phyloP scores from a whole-genome alignment of 2,888 invertebrate genomes.

The Mythimna impura region DNA sequence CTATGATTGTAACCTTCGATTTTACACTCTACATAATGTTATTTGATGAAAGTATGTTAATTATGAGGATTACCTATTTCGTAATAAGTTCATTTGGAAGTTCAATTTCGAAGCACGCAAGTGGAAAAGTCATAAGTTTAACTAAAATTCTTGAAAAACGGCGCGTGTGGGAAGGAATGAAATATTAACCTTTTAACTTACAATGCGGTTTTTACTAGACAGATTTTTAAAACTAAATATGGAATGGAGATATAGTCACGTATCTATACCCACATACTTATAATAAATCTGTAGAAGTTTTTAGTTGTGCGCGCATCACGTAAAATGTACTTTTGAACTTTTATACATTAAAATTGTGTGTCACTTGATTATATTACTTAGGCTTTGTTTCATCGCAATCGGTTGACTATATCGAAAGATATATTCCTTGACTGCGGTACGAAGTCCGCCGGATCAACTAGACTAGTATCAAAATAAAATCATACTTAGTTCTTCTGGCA shows the following conservation, averaged over 20 bases:
- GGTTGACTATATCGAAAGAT: too few species aligned
- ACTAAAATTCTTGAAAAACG: slow-evolving; percentile 31
- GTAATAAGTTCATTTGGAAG: slow-evolving; percentile 37
- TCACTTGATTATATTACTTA: too few species aligned
- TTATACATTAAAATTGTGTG: too few species aligned
- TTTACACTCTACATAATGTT: slow-evolving; percentile 14
- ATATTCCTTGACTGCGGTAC: too few species aligned
- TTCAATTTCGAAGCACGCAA: slow-evolving; percentile 39
- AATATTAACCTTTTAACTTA: slow-evolving; percentile 13
- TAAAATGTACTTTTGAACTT: too few species aligned
- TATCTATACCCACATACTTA: background rate
- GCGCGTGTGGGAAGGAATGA: background rate
- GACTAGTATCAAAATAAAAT: too few species aligned
- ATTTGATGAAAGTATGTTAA: slow-evolving; percentile 19
- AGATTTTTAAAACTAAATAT: background rate
- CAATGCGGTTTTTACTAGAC: background rate
- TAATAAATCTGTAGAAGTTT: too few species aligned
- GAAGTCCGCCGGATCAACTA: too few species aligned
- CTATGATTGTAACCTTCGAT: slow-evolving; percentile 31
- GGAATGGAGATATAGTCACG: background rate
- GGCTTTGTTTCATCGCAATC: too few species aligned
- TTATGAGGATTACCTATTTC: slow-evolving; percentile 21
- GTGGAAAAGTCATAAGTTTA: slow-evolving; percentile 10
- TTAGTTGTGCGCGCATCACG: too few species aligned
- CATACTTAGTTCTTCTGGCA: background rate